phyloP scores from a whole-genome alignment of 2,888 invertebrate genomes.

The Danaus chrysippus region DNA sequence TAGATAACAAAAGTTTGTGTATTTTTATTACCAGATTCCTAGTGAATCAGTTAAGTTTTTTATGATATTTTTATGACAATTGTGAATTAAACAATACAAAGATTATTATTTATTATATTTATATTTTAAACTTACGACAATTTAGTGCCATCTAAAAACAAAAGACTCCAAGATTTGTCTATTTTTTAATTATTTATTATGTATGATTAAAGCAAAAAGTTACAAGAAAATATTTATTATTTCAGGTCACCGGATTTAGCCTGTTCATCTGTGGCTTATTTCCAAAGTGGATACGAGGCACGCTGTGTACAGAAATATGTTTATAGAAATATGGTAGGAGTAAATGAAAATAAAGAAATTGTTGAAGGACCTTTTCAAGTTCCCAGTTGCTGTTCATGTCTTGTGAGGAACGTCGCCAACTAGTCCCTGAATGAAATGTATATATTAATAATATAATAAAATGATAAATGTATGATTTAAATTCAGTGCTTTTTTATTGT shows the following conservation, averaged over 20 bases:
- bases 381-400: conserved; percentile 88
- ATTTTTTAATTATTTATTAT: too few relatives aligned
- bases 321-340: conserved; percentile 72
- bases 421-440: neutral
- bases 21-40: too few relatives aligned
- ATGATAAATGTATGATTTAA: neutral
- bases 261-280: conserved; percentile 70
- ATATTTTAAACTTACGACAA: too few relatives aligned
- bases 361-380: conserved; percentile 78
- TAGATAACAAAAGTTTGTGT: too few relatives aligned
- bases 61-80: too few relatives aligned
- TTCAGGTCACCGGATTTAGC: conserved; percentile 48
- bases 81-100: too few relatives aligned
- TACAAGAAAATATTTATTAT: conserved; percentile 7
- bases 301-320: conserved; percentile 79
- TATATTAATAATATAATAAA: neutral
- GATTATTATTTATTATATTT: too few relatives aligned
- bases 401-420: conserved; percentile 14
- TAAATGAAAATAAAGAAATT: conserved; percentile 65
- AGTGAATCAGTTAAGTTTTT: too few relatives aligned
- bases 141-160: too few relatives aligned
- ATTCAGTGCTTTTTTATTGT: neutral
- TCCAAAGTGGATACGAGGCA: conserved; percentile 68
- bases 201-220: neutral
- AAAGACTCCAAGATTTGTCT: too few relatives aligned